Evolutionary conservation across 1,140 invertebrate species (phyloP).

Genomic region (Calosoma granatense): DNA sequence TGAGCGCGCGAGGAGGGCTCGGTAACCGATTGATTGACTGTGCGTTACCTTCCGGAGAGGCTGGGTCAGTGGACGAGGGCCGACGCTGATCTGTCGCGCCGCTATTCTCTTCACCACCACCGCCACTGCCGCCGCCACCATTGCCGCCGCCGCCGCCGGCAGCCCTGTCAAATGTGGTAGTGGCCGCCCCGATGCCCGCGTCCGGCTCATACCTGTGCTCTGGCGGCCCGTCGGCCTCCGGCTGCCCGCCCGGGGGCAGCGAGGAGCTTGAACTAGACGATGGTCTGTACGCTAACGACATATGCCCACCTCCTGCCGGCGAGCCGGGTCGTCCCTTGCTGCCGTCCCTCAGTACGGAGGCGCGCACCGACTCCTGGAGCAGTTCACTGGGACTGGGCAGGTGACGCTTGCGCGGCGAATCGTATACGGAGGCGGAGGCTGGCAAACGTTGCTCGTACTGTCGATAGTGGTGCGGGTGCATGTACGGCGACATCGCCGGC

Average conservation of each 20-base stretch:
- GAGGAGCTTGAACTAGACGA: constrained; percentile 26
- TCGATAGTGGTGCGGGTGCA: constrained; percentile 32
- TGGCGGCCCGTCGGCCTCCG: constrained; percentile 28
- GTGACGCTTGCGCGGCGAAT: constrained; percentile 38
- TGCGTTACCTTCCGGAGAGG: constrained; percentile 41
- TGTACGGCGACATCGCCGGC: constrained; percentile 36
- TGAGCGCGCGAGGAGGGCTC: too few relatives aligned
- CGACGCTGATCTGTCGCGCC: constrained; percentile 22
- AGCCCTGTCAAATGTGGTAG: constrained; percentile 31
- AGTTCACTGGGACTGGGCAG: constrained; percentile 39
- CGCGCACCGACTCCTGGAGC: constrained; percentile 41
- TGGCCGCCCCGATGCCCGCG: constrained; percentile 23
- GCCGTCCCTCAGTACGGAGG: constrained; percentile 56
- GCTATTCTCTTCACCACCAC: constrained; percentile 19
- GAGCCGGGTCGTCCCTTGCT: constrained; percentile 34
- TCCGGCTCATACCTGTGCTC: constrained; percentile 30
- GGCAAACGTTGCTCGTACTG: constrained; percentile 35
- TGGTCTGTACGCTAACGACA: constrained; percentile 28
- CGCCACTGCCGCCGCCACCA: constrained; percentile 31
- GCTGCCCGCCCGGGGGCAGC: constrained; percentile 23
- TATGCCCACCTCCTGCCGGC: constrained; percentile 21
- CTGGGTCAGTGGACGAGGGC: constrained; percentile 31
- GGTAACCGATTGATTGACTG: too few relatives aligned
- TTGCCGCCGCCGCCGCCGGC: constrained; percentile 10
- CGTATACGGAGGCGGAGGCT: constrained; percentile 36